Percentiles rank a stretch among this genome's conserved stretches.
Evolutionary conservation across 2,797 vertebrate species (phyloP).

Genomic region (Cryptoprocta ferox): DNA sequence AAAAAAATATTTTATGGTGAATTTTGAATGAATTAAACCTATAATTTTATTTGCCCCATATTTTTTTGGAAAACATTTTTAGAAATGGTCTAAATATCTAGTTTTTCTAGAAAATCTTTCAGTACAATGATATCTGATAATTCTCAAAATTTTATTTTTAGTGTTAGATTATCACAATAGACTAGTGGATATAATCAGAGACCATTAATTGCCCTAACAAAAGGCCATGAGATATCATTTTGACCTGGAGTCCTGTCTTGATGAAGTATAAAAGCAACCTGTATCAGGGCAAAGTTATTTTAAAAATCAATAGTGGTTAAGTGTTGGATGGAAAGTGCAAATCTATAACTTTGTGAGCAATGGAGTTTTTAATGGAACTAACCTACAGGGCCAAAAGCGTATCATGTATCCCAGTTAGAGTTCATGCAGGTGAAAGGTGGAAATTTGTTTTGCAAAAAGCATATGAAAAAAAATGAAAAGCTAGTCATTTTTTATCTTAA

Average conservation of each 20-base stretch:
- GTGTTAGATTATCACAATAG: not conserved
- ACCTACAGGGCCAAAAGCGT: not conserved
- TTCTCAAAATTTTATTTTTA: not conserved
- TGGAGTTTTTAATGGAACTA: not conserved
- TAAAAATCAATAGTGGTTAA: not conserved
- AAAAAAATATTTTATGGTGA: not conserved
- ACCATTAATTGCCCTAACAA: not conserved
- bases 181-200: not conserved
- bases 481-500: constrained; percentile 44
- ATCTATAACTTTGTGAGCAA: not conserved
- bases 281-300: not conserved
- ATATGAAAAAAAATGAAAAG: not conserved
- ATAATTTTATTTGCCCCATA: not conserved
- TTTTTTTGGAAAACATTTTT: not conserved
- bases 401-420: not conserved
- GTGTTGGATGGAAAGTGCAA: not conserved
- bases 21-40: not conserved
- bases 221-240: not conserved
- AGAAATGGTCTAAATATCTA: not conserved
- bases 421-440: not conserved
- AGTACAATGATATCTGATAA: not conserved
- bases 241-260: not conserved
- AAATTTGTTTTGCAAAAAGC: not conserved
- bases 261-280: not conserved
- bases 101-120: not conserved